Evolutionary conservation across 2,113 vertebrate genomes (phyloP), one percentile per base, ranked within the genome.

Genomic region (Anser cygnoides): DNA sequence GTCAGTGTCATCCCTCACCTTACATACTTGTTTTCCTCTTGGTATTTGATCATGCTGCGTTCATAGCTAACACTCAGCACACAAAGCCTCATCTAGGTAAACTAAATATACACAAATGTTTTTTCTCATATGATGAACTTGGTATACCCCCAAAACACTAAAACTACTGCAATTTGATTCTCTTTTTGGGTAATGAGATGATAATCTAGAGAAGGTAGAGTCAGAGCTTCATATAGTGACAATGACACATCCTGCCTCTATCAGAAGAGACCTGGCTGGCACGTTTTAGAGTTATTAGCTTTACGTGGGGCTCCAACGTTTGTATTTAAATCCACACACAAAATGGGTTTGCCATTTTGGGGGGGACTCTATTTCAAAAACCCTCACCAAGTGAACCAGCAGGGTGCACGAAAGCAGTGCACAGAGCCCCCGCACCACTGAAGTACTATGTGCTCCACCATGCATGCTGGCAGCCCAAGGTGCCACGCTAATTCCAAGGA

Each of bases 381-480:
- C 62, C 20, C 62, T 79, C 79, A 46, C 41, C 55, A 16, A 17
- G 23, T 68, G 66, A 67, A 18, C 18, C 72, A 58, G 35, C 20
- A 14, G 20, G 19, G 54, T 26, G 50, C 41, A 4, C 13, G 7
- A n/a, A 62, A 31, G 15, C 22, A 18, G 57, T 1, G 13, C 43
- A 39, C 35, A 15, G 35, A 21, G 52, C 35, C 23, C 21, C 46
- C 65, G 33, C 2, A 1, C 11, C 41, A 17, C 20, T 5, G 1
- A 31, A 19, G 29, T 7, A 28, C 44, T 3, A 20, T 0, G 0
- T 16, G 12, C 37, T 54, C 7, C 21, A 41, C 18, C 31, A 33
- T 0, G 0, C 3, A 2, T 23, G 33, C 50, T 1, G 0, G 37
- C 43, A 55, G 71, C 50, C 55, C 6, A 25, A 41, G 33, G 2